These are phyloP conservation scores for Parelbella ahira DNA, from an alignment of 2,888 invertebrate genomes.

Conservation along the genomic window DNA sequence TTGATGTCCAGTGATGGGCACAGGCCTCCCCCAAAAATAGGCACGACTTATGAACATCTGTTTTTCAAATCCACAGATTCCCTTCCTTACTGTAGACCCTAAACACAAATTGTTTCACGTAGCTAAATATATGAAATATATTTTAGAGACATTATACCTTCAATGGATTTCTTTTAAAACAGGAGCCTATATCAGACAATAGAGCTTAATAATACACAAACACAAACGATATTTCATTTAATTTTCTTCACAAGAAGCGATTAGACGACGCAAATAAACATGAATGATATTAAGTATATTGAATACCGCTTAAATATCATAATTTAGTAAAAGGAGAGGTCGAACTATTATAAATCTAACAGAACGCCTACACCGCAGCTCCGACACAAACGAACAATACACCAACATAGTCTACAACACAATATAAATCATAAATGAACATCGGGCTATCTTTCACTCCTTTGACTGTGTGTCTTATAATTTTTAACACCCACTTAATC, in stretches of 20 bases:
- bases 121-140: no score
- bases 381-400: conserved; percentile 60
- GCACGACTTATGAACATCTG: no score
- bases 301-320: conserved; percentile 38
- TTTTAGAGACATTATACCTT: no score
- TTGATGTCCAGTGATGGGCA: no score
- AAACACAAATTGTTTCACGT: no score
- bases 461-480: conserved; percentile 62
- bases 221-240: background rate
- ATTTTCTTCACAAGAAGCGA: conserved; percentile 15
- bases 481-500: conserved; percentile 79
- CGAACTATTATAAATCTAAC: conserved; percentile 66
- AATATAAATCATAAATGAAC: conserved; percentile 70
- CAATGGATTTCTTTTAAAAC: no score
- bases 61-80: no score
- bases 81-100: no score
- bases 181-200: background rate
- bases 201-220: conserved; percentile 4
- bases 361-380: conserved; percentile 56
- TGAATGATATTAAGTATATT: conserved; percentile 31
- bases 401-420: conserved; percentile 62
- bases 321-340: conserved; percentile 51
- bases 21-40: no score
- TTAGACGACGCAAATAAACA: conserved; percentile 11
- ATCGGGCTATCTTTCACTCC: conserved; percentile 68